Evolutionary conservation across 2,113 vertebrate species (phyloP).

Genomic region (Centropus unirufus): DNA sequence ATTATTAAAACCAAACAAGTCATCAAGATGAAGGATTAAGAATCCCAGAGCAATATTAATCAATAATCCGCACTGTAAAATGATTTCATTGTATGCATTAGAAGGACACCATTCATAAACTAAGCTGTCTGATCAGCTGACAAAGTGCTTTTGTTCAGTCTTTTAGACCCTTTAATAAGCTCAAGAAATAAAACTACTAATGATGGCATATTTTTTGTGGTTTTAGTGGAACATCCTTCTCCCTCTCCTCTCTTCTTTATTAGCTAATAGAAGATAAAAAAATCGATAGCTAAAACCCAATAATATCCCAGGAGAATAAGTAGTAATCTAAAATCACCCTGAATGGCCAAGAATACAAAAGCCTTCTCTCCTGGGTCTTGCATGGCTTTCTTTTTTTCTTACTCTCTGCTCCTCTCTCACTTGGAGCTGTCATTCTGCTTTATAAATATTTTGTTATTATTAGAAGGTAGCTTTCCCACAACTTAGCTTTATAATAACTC

Average conservation of each 20-base stretch:
- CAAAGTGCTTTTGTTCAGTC: background rate
- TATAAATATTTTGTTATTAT: background rate
- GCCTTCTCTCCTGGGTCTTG: background rate
- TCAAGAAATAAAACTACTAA: background rate
- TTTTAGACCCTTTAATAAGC: background rate
- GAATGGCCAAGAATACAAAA: background rate
- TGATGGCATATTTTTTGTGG: background rate
- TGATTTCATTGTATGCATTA: background rate
- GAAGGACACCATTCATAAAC: constrained; percentile 35
- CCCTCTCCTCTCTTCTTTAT: background rate
- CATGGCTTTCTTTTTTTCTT: background rate
- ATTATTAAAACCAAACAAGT: constrained; percentile 24
- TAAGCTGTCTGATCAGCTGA: constrained; percentile 14
- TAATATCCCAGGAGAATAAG: background rate
- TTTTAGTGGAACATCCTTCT: background rate
- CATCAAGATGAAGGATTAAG: constrained; percentile 34
- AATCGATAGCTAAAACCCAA: background rate
- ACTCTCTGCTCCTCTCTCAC: background rate
- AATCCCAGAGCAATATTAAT: constrained; percentile 26
- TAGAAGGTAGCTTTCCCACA: background rate
- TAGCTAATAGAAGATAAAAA: background rate
- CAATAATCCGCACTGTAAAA: constrained; percentile 28
- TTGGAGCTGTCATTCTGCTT: background rate
- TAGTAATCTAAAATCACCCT: background rate
- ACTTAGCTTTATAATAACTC: background rate